phyloP scores from a whole-genome alignment of 2,888 invertebrate genomes.

The Melolontha melolontha region DNA sequence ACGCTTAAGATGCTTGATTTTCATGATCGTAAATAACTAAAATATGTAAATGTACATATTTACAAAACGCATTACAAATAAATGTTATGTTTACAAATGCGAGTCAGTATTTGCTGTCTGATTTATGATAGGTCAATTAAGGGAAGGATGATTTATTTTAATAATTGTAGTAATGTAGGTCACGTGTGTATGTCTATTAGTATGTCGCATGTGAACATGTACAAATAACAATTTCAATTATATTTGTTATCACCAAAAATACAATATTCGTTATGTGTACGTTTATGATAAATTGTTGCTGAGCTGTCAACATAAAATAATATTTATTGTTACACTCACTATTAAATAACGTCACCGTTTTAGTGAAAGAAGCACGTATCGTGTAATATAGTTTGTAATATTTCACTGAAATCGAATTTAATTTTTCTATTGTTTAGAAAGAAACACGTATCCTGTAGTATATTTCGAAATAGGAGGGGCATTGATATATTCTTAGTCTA shows the following conservation, averaged over 20 bases:
- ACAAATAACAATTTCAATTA: constrained; percentile 4
- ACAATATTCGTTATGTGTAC: background rate
- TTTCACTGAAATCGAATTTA: too few relatives aligned
- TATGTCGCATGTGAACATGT: background rate
- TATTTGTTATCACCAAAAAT: background rate
- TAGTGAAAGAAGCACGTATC: too few relatives aligned
- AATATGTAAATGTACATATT: too few relatives aligned
- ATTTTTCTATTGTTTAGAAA: too few relatives aligned
- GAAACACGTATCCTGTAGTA: too few relatives aligned
- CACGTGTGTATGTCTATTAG: background rate
- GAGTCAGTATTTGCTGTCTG: background rate
- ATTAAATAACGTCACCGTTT: background rate
- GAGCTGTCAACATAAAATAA: background rate
- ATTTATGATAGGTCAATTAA: background rate
- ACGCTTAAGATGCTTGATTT: too few relatives aligned
- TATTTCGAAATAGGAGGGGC: too few relatives aligned
- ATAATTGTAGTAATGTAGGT: constrained; percentile 2
- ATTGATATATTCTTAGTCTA: too few relatives aligned
- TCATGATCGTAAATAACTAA: too few relatives aligned
- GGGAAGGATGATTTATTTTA: constrained; percentile 1
- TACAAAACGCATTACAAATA: background rate
- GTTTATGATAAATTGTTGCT: background rate
- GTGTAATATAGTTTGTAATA: too few relatives aligned
- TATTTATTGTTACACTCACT: background rate
- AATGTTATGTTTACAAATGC: background rate